These are phyloP conservation scores for Meandrusa payeni DNA, from an alignment of 2,888 invertebrate species.

Conservation along the genomic window DNA sequence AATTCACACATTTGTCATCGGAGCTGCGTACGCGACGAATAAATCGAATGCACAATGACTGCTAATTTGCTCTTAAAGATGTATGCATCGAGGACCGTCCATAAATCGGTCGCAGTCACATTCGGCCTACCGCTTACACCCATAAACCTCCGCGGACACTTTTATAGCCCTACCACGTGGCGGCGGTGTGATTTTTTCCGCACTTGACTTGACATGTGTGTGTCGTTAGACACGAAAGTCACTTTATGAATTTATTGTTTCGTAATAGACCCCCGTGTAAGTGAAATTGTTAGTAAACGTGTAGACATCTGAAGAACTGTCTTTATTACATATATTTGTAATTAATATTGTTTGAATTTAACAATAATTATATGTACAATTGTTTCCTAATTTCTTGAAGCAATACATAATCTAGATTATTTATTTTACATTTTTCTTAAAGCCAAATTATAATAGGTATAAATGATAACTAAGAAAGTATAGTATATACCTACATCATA, in stretches of 20 bases:
- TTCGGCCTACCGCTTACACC: conserved; percentile 77
- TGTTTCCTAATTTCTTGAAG: too few relatives aligned
- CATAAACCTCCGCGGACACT: conserved; percentile 77
- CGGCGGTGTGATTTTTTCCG: conserved; percentile 66
- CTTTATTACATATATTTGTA: too few relatives aligned
- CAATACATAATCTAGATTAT: too few relatives aligned
- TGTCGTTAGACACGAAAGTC: conserved; percentile 53
- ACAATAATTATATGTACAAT: too few relatives aligned
- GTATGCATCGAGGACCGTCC: conserved; percentile 67
- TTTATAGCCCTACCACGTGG: conserved; percentile 79
- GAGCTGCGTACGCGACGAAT: conserved; percentile 55
- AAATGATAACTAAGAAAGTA: too few relatives aligned
- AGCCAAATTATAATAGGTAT: too few relatives aligned
- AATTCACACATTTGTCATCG: conserved; percentile 73
- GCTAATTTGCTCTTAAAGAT: conserved; percentile 79
- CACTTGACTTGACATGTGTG: conserved; percentile 76
- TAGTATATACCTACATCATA: too few relatives aligned
- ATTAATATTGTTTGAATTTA: too few relatives aligned
- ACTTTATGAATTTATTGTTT: conserved; percentile 73
- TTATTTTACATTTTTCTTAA: too few relatives aligned
- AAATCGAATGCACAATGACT: conserved; percentile 76
- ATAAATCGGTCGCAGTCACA: conserved; percentile 73
- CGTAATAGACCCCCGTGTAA: conserved; percentile 51
- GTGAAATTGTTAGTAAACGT: conserved; percentile 10
- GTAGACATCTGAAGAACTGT: not conserved